A percentile compares a stretch with the other conserved stretches of the same genome.
phyloP scores from a whole-genome alignment of 2,888 invertebrate species.

The Cosmopolites sordidus region DNA sequence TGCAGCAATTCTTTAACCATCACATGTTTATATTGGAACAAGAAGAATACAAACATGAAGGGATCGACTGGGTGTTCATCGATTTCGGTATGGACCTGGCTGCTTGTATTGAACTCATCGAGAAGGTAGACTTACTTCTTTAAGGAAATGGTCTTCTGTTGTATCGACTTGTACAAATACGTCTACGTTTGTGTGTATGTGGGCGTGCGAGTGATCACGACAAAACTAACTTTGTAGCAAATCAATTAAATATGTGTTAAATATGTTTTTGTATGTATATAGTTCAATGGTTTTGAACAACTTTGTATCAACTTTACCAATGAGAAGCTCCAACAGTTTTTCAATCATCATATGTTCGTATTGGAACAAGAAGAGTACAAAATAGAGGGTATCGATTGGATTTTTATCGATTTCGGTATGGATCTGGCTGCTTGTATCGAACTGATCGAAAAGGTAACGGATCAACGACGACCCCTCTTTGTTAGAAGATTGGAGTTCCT shows the following conservation, averaged over 20 bases:
- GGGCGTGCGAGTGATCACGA: not conserved
- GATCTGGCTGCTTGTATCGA: conserved; percentile 94
- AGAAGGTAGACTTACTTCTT: conserved; percentile 63
- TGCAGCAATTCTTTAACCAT: conserved; percentile 98
- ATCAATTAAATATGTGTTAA: not conserved
- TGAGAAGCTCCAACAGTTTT: conserved; percentile 96
- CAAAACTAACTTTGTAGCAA: too few relatives aligned
- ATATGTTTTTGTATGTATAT: conserved; percentile 30
- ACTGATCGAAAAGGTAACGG: conserved; percentile 85
- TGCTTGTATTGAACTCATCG: conserved; percentile 92
- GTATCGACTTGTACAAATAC: conserved; percentile 5
- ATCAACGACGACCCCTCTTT: not conserved
- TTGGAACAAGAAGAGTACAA: conserved; percentile 96
- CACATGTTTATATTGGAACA: conserved; percentile 96
- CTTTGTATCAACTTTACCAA: conserved; percentile 98
- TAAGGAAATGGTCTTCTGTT: not conserved
- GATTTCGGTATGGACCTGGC: conserved; percentile 97
- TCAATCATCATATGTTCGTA: conserved; percentile 98
- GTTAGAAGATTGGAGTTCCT: too few relatives aligned
- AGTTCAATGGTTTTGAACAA: conserved; percentile 96
- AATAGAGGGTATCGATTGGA: conserved; percentile 91
- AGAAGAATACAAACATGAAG: conserved; percentile 91
- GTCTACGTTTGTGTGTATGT: conserved; percentile 4
- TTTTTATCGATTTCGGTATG: conserved; percentile 97
- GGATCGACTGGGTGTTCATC: conserved; percentile 93